Evolutionary conservation across 2,797 vertebrate species (phyloP).

Genomic region (Benthosema pterotum): DNA sequence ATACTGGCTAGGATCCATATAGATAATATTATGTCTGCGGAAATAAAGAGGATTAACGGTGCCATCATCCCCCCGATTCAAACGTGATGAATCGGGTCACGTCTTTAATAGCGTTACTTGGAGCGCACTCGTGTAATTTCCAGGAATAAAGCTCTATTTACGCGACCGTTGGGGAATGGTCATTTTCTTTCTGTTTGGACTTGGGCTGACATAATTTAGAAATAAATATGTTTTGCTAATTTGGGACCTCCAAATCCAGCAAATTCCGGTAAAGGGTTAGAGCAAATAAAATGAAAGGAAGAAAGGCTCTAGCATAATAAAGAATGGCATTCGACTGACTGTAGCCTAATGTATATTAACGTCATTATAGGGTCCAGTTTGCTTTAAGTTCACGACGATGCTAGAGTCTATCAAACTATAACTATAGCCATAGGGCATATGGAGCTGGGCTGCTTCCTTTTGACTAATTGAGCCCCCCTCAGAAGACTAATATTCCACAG

Average conservation of each 20-base stretch:
- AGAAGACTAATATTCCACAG: slow-evolving; percentile 70
- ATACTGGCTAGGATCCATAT: slow-evolving; percentile 42
- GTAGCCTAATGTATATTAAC: no score
- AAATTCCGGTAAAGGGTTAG: slow-evolving; percentile 18
- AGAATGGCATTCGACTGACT: slow-evolving; percentile 15
- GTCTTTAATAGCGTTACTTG: slow-evolving; percentile 50
- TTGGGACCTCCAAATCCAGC: not conserved
- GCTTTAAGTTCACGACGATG: slow-evolving; percentile 18
- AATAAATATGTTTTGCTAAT: no score
- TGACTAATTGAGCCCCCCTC: slow-evolving; percentile 69
- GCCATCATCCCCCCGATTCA: slow-evolving; percentile 53
- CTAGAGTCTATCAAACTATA: slow-evolving; percentile 49
- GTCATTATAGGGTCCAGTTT: not conserved
- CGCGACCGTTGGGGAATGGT: slow-evolving; percentile 27
- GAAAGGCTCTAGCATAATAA: slow-evolving; percentile 36
- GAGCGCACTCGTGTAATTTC: slow-evolving; percentile 44
- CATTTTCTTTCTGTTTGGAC: slow-evolving; percentile 38
- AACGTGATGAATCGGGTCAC: slow-evolving; percentile 53
- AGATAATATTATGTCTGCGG: slow-evolving; percentile 65
- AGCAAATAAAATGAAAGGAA: slow-evolving; percentile 20
- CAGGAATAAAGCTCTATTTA: slow-evolving; percentile 25
- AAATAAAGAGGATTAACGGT: slow-evolving; percentile 58
- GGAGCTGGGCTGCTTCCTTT: slow-evolving; percentile 56
- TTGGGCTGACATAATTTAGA: slow-evolving; percentile 37
- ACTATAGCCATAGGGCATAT: slow-evolving; percentile 54